These are phyloP conservation scores for Vimba vimba DNA, from an alignment of 2,113 vertebrate species.

Conservation along the genomic window DNA sequence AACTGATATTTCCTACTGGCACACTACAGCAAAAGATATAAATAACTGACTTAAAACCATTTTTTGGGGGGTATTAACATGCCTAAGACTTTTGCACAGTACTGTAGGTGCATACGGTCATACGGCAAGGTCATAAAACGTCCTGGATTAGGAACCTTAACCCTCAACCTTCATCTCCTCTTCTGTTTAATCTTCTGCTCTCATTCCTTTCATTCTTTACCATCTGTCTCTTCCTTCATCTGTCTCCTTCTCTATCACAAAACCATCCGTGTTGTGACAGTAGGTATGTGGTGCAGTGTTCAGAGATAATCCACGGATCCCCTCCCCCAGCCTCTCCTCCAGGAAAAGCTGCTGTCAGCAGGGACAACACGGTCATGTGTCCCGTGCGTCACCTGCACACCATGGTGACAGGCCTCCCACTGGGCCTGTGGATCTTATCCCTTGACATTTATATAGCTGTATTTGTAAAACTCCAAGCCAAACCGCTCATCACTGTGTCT, in stretches of 20 bases:
- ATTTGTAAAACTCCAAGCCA: not conserved
- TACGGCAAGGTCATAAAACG: not conserved
- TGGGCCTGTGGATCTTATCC: slow-evolving; percentile 11
- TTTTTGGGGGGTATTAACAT: no score
- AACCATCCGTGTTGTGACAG: slow-evolving; percentile 10
- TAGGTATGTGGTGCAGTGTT: slow-evolving; percentile 35
- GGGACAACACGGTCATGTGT: slow-evolving; percentile 41
- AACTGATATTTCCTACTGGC: no score
- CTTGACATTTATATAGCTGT: slow-evolving; percentile 7
- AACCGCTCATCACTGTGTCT: not conserved
- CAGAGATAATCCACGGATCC: slow-evolving; percentile 51
- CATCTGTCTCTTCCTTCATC: slow-evolving; percentile 23
- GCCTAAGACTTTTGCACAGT: no score
- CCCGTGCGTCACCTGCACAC: slow-evolving; percentile 49
- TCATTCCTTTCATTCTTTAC: not conserved
- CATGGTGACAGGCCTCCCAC: slow-evolving; percentile 37
- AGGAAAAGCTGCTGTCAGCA: slow-evolving; percentile 45
- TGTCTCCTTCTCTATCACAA: slow-evolving; percentile 4
- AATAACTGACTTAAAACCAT: no score
- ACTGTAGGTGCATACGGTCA: not conserved
- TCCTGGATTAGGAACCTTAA: not conserved
- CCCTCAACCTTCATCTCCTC: not conserved
- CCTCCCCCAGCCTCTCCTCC: slow-evolving; percentile 20
- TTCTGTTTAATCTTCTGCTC: not conserved
- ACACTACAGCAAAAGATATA: no score